Base-by-base conservation (phyloP, 2,113 vertebrate genomes). In the Elephas maximus region DNA sequence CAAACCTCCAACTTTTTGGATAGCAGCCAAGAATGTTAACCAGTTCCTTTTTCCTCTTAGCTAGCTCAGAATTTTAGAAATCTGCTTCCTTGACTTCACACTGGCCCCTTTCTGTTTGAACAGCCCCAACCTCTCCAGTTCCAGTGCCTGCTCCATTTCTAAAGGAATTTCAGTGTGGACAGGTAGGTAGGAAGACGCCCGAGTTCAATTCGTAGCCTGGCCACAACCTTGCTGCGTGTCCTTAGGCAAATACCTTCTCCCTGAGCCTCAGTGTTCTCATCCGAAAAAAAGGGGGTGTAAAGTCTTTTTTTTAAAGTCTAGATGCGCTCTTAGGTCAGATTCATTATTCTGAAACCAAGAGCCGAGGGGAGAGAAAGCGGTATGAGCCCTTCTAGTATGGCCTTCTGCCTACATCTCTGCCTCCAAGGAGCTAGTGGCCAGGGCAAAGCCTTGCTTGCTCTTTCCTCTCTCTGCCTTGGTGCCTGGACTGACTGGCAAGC, bases 221-320 rank as follows among this genome's bases (percentile, higher is more conserved):
- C 44, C 28, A 24, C 45, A n/a, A 78, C 30, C 62, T 53, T 88
- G 24, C 37, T 26, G 2, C 30, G 84, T 78, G 71, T 95, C 60
- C 51, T 94, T 62, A 87, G 83, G 77, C 71, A 85, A 30, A 26
- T 91, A 90, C 79, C 2, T 6, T 5, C 3, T 30, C 7, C 45
- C 57, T 10, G 83, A 57, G 88, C 77, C 91, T 69, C 87, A 37
- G 83, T 87, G 73, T 91, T 79, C 83, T 90, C 10, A 48, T 57
- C 60, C 83, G 53, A n/a, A 65, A 76, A 79, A 92, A 83, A 37
- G 48, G 73, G 12, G 0, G 37, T 37, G 37, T 37, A 37, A 37
- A 37, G 37, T 37, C 37, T 37, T 37, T 37, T 37, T 73, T 30
- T 30, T 62, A 76, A 92, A 85, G 88, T 26, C 63, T 51, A 62